Evolutionary conservation across 1,140 invertebrate species (phyloP).

Genomic region (Aphis gossypii): DNA sequence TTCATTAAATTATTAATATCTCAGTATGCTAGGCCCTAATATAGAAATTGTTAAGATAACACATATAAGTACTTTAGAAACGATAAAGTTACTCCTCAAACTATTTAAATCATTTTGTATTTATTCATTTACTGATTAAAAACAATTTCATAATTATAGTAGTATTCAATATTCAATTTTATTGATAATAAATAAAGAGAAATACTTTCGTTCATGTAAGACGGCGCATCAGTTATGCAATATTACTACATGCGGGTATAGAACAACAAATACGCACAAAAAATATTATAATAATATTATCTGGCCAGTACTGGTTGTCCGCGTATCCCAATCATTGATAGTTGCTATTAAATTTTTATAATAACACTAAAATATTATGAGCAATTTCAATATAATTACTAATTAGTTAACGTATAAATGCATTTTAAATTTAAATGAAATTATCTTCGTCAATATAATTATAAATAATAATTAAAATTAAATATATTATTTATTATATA

Average conservation of each 20-base stretch:
- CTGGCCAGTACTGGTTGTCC: no score
- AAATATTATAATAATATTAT: no score
- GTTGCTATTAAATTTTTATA: no score
- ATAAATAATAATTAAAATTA: no score
- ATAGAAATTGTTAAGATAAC: background rate
- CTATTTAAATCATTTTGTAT: background rate
- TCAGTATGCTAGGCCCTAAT: background rate
- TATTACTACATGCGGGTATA: background rate
- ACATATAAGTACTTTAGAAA: background rate
- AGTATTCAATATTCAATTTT: background rate
- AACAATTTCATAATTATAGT: background rate
- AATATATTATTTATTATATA: no score
- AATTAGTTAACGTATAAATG: no score
- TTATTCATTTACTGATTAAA: no score
- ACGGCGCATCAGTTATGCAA: background rate
- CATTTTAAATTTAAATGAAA: no score
- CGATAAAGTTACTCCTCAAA: background rate
- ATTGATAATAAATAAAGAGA: background rate
- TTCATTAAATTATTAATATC: background rate
- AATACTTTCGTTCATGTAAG: background rate
- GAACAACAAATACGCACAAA: background rate
- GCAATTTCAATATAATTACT: no score
- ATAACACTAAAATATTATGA: no score
- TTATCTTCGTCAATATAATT: no score
- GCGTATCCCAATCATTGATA: no score